Conservation (phyloP, 2,888 invertebrate species). For the Oligia latruncula region DNA sequence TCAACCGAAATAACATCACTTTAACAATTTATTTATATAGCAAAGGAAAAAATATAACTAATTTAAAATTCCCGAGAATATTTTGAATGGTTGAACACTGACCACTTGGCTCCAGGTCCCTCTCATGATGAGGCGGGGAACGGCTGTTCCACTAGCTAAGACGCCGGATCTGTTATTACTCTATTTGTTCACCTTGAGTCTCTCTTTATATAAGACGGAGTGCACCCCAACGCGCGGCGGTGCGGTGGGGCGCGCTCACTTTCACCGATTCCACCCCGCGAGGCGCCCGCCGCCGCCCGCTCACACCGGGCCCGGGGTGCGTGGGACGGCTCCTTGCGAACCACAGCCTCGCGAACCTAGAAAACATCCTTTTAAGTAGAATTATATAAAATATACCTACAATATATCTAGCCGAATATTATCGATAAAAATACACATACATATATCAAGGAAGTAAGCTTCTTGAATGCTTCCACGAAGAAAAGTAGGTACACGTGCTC, state of each 20-base stretch:
- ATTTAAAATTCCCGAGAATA: constrained; percentile 35
- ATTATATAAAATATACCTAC: not conserved
- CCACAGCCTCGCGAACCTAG: not conserved
- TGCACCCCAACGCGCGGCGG: constrained; percentile 78
- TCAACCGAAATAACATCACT: constrained; percentile 35
- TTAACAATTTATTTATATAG: not conserved
- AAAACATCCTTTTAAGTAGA: not conserved
- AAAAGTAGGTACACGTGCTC: not conserved
- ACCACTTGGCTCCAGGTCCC: constrained; percentile 91
- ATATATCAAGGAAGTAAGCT: not conserved
- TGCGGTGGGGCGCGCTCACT: constrained; percentile 79
- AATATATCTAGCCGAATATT: not conserved
- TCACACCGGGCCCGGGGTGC: constrained; percentile 63
- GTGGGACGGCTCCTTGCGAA: constrained; percentile 63
- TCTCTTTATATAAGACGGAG: constrained; percentile 81
- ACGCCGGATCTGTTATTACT: constrained; percentile 85
- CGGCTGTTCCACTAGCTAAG: constrained; percentile 81
- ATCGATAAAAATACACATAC: not conserved
- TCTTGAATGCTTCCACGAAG: not conserved
- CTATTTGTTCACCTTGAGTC: constrained; percentile 79
- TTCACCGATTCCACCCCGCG: constrained; percentile 77
- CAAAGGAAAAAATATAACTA: not conserved
- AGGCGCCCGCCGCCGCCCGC: constrained; percentile 33
- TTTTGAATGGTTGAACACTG: constrained; percentile 80
- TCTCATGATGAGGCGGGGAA: constrained; percentile 89